These are phyloP conservation scores for Tolypeutes matacus DNA, from an alignment of 2,797 vertebrate genomes.

Conservation along the genomic window DNA sequence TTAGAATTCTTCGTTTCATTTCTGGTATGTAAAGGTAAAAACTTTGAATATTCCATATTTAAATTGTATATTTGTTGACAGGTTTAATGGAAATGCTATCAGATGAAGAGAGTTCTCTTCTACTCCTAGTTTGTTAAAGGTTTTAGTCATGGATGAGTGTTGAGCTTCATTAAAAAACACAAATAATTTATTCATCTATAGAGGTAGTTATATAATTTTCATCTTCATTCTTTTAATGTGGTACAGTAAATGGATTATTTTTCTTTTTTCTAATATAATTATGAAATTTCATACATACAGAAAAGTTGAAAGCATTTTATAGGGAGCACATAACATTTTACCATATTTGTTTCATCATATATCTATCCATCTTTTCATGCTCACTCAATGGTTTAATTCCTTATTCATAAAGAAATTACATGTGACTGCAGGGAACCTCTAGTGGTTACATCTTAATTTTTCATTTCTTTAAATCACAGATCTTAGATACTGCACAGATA, in stretches of 20 bases:
- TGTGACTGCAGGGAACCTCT: background rate
- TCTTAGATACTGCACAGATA: background rate
- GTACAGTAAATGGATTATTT: background rate
- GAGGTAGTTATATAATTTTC: background rate
- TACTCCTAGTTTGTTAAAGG: background rate
- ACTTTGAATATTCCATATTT: too few relatives aligned
- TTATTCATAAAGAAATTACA: background rate
- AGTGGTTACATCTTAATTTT: background rate
- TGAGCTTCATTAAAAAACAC: background rate
- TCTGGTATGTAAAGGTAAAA: too few relatives aligned
- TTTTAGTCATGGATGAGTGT: background rate
- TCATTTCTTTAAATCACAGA: background rate
- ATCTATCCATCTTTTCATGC: background rate
- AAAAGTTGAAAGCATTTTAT: background rate
- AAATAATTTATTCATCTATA: background rate
- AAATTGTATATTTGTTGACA: too few relatives aligned
- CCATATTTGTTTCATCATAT: background rate
- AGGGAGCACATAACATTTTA: background rate
- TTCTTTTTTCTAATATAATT: background rate
- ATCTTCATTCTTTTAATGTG: background rate
- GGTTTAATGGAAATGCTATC: background rate
- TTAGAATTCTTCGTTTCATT: too few relatives aligned
- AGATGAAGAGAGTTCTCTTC: background rate
- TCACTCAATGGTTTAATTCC: background rate
- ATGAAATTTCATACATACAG: background rate